A percentile compares a stretch with the other conserved stretches of the same genome.
Evolutionary conservation across 2,888 invertebrate genomes (phyloP).

Genomic region (Anaspis maculata): DNA sequence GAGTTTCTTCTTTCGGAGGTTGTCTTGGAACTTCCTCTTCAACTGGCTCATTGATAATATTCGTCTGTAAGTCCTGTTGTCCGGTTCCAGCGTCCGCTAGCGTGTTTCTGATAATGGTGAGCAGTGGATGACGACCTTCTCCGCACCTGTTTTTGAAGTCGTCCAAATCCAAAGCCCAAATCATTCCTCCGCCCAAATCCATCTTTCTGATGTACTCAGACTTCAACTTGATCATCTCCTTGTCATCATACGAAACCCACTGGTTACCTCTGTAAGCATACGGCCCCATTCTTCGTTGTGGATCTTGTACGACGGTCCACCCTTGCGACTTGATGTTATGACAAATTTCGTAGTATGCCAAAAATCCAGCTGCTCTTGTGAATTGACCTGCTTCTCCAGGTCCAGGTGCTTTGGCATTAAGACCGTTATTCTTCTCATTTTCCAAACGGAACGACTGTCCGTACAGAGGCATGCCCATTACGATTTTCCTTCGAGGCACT

Average conservation of each 20-base stretch:
- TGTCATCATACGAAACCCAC: slow-evolving; percentile 88
- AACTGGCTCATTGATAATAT: slow-evolving; percentile 3
- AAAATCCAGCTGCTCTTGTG: slow-evolving; percentile 75
- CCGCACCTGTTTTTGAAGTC: slow-evolving; percentile 74
- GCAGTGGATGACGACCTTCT: slow-evolving; percentile 69
- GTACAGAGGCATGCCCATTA: slow-evolving; percentile 85
- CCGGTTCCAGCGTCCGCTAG: slow-evolving; percentile 47
- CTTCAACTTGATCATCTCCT: slow-evolving; percentile 69
- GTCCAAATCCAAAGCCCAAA: slow-evolving; percentile 85
- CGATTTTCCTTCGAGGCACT: slow-evolving; percentile 69
- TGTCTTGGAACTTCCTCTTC: slow-evolving; percentile 11
- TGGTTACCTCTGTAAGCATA: slow-evolving; percentile 81
- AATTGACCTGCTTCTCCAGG: slow-evolving; percentile 80
- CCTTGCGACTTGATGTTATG: slow-evolving; percentile 67
- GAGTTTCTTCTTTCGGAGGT: slow-evolving; percentile 16
- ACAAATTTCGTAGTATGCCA: slow-evolving; percentile 88
- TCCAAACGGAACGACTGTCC: slow-evolving; percentile 75
- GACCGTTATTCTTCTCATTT: slow-evolving; percentile 51
- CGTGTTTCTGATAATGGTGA: slow-evolving; percentile 67
- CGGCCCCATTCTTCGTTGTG: slow-evolving; percentile 73
- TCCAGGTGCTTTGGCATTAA: slow-evolving; percentile 68
- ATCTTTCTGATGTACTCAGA: slow-evolving; percentile 68
- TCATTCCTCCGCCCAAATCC: slow-evolving; percentile 80
- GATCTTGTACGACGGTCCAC: slow-evolving; percentile 75
- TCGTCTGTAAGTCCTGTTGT: slow-evolving; percentile 19